Evolutionary conservation across 2,797 vertebrate genomes (phyloP).

Genomic region (Acomys russatus): DNA sequence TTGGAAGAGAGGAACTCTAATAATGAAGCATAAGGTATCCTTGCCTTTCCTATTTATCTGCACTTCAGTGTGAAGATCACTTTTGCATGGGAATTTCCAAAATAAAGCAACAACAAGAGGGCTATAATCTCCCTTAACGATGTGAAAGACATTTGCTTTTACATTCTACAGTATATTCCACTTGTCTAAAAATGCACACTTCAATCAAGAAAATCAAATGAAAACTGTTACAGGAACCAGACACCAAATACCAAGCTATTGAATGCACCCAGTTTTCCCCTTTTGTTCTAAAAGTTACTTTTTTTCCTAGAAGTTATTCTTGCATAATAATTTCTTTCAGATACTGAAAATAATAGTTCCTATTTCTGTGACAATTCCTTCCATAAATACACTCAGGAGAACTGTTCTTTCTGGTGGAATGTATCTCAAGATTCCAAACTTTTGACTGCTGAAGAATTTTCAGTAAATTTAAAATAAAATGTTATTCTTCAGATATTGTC

Average conservation of each 20-base stretch:
- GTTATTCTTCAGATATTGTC: background rate
- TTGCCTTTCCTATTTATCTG: background rate
- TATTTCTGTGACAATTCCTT: background rate
- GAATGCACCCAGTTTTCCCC: background rate
- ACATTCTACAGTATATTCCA: background rate
- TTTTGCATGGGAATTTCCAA: background rate
- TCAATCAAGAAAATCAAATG: background rate
- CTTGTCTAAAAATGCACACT: background rate
- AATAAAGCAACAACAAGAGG: background rate
- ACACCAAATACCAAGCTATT: background rate
- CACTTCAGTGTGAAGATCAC: background rate
- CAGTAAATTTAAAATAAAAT: constrained; percentile 58
- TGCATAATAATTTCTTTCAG: background rate
- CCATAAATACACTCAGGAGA: constrained; percentile 1
- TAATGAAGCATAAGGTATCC: background rate
- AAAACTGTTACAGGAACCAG: background rate
- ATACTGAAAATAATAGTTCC: background rate
- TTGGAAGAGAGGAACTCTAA: background rate
- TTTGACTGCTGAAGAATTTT: background rate
- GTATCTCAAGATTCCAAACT: constrained; percentile 15
- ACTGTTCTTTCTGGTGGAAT: background rate
- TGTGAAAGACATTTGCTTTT: background rate
- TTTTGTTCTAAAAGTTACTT: background rate
- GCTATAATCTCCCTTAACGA: background rate
- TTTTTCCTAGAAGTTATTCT: background rate